phyloP scores from a whole-genome alignment of 64 coral and sea anemone genomes.

The Montipora capricornis region DNA sequence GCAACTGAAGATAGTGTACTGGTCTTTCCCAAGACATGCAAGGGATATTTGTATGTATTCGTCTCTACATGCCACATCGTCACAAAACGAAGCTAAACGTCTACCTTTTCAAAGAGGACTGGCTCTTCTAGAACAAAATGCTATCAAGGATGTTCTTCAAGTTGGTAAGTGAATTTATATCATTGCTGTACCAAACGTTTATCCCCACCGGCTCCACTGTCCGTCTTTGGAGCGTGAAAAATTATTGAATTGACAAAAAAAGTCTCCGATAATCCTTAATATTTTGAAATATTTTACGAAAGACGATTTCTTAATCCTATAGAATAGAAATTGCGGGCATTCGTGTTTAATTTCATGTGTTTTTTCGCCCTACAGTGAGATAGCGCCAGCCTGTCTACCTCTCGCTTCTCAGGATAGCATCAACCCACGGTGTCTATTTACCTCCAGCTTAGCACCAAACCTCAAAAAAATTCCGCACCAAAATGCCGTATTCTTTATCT shows the following conservation, averaged over 20 bases:
- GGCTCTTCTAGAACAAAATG: constrained; percentile 88
- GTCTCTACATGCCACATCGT: constrained; percentile 75
- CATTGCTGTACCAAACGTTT: background rate
- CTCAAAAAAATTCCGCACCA: constrained; percentile 18
- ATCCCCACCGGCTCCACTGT: background rate
- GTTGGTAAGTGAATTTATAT: constrained; percentile 91
- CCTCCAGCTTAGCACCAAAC: background rate
- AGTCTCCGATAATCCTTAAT: background rate
- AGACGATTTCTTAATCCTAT: background rate
- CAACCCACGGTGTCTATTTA: constrained; percentile 28
- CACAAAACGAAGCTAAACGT: constrained; percentile 83
- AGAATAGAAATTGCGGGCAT: constrained; percentile 1
- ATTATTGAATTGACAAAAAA: background rate
- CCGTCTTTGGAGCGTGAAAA: constrained; percentile 53
- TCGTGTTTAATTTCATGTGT: constrained; percentile 72
- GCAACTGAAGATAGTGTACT: constrained; percentile 91
- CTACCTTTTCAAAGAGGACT: constrained; percentile 93
- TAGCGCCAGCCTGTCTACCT: constrained; percentile 83
- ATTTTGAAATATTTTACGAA: background rate
- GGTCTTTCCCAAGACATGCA: constrained; percentile 98
- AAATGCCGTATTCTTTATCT: background rate
- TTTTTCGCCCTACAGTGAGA: constrained; percentile 74
- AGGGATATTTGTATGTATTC: constrained; percentile 99
- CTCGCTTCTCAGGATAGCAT: background rate
- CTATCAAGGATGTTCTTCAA: constrained; percentile 95